These are phyloP conservation scores for Natator depressus DNA, from an alignment of 2,113 vertebrate genomes.

Conservation along the genomic window DNA sequence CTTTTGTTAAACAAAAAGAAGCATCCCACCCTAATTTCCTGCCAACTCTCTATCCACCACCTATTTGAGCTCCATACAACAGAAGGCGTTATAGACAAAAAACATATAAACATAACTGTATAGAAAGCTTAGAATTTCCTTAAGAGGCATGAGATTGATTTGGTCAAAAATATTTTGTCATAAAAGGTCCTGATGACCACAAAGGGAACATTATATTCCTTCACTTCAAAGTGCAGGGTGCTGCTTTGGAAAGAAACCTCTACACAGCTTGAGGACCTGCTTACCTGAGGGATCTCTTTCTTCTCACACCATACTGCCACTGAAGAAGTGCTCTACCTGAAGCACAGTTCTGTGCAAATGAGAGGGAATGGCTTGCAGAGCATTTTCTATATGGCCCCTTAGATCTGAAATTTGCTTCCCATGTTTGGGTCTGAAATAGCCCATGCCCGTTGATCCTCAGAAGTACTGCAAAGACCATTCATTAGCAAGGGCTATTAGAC, in stretches of 20 bases:
- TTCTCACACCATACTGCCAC: rapidly evolving
- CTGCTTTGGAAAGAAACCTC: not conserved
- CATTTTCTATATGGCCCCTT: not conserved
- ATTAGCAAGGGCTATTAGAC: not conserved
- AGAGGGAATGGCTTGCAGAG: not conserved
- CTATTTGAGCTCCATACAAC: not conserved
- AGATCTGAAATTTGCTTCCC: not conserved
- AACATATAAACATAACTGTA: rapidly evolving
- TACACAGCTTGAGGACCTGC: not conserved
- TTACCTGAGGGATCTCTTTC: not conserved
- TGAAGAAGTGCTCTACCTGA: rapidly evolving
- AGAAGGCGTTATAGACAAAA: not conserved
- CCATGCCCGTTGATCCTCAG: not conserved
- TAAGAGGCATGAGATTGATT: not conserved
- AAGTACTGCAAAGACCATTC: not conserved
- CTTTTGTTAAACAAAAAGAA: conserved; percentile 21
- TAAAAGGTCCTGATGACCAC: not conserved
- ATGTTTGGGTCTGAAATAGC: not conserved
- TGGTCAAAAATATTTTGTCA: no score
- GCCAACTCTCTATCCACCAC: not conserved
- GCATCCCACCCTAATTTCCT: not conserved
- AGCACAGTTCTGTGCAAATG: not conserved
- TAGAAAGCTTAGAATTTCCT: not conserved
- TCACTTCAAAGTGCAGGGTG: not conserved
- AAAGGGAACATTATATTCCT: not conserved